A percentile compares a stretch with the other conserved stretches of the same genome.
Evolutionary conservation across 1,140 invertebrate genomes (phyloP).

Genomic region (Neodiprion fabricii): DNA sequence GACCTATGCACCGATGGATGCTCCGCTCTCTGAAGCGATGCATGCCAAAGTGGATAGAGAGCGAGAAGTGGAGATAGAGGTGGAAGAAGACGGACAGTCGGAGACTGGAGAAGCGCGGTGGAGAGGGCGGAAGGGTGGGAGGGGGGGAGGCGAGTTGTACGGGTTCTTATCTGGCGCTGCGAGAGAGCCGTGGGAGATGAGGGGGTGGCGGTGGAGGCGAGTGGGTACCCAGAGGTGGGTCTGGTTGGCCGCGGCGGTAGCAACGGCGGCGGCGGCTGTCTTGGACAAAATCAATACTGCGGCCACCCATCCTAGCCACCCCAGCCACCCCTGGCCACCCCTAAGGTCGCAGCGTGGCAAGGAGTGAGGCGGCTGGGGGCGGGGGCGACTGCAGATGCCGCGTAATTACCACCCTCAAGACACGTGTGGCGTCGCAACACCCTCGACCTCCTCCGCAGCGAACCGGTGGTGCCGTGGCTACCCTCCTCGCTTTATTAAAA

Average conservation of each 20-base stretch:
- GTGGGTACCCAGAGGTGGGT: conserved; percentile 60
- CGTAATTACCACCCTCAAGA: conserved; percentile 64
- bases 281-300: conserved; percentile 65
- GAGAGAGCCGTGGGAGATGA: conserved; percentile 34
- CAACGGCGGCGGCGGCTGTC: conserved; percentile 52
- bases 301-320: conserved; percentile 53
- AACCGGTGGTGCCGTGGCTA: neutral
- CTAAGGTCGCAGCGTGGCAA: conserved; percentile 46
- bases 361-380: conserved; percentile 27
- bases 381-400: conserved; percentile 60
- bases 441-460: conserved; percentile 32
- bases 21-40: neutral
- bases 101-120: conserved; percentile 13
- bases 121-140: conserved; percentile 21
- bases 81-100: conserved; percentile 26
- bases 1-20: neutral
- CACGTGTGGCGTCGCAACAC: conserved; percentile 59
- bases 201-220: conserved; percentile 50
- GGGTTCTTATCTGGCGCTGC: conserved; percentile 15
- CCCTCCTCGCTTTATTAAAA: conserved; percentile 55
- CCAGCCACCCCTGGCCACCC: conserved; percentile 40
- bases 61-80: conserved; percentile 20
- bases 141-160: conserved; percentile 13
- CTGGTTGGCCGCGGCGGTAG: conserved; percentile 58
- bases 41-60: conserved; percentile 18